A percentile compares a stretch with the other conserved stretches of the same genome.
phyloP scores from a whole-genome alignment of 37 sponge, comb jelly and placozoan genomes.

The Ianthella basta region DNA sequence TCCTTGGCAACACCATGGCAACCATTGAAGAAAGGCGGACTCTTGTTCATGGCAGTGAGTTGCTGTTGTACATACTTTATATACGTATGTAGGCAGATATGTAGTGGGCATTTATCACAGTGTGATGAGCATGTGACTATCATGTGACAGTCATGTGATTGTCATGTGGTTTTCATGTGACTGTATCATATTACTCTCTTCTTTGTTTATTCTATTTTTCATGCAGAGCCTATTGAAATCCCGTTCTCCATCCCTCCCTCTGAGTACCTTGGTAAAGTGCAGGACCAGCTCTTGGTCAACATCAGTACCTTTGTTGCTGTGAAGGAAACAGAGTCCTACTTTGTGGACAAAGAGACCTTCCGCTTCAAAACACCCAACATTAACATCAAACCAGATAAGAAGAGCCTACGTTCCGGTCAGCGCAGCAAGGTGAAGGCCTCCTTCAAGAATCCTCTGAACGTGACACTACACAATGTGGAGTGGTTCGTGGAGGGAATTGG shows the following conservation, averaged over 20 bases:
- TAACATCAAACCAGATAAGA: not conserved
- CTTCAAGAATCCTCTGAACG: conserved; percentile 56
- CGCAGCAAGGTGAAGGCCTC: conserved; percentile 17
- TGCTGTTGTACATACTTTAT: no score
- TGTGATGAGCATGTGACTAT: no score
- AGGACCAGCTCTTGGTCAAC: conserved; percentile 37
- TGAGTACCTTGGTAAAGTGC: conserved; percentile 22
- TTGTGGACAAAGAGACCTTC: no score
- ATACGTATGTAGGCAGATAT: no score
- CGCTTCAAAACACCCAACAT: no score
- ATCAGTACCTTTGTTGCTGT: conserved; percentile 34
- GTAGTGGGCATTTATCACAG: no score
- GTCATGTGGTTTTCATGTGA: no score
- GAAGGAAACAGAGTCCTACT: conserved; percentile 3
- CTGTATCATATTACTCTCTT: not conserved
- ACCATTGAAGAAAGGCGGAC: no score
- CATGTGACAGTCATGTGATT: no score
- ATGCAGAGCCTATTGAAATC: not conserved
- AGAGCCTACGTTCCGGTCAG: not conserved
- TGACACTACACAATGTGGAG: conserved; percentile 36
- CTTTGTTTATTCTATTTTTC: not conserved
- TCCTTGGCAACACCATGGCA: no score
- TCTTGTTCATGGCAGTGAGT: no score
- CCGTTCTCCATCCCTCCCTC: not conserved
- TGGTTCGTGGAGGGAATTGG: conserved; percentile 52